These are phyloP conservation scores for Drosophila mayaguana DNA, from an alignment of 2,888 invertebrate species.

Conservation along the genomic window DNA sequence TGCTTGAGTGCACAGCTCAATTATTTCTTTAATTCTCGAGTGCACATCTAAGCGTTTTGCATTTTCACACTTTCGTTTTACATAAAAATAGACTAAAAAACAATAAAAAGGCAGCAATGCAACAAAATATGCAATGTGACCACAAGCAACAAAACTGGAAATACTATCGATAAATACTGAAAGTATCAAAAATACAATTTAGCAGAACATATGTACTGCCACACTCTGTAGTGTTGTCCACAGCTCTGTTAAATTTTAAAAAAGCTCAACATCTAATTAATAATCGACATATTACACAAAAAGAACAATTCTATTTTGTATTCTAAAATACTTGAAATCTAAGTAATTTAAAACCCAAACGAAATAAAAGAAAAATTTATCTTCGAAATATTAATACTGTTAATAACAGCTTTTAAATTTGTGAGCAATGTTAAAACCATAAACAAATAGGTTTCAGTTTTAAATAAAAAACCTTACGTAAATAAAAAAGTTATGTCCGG, in stretches of 20 bases:
- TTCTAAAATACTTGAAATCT: background rate
- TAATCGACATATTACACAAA: accelerated
- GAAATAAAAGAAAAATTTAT: background rate
- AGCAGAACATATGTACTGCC: background rate
- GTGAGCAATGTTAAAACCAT: conserved; percentile 12
- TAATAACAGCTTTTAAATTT: conserved; percentile 10
- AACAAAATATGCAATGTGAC: conserved; percentile 48
- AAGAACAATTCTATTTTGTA: background rate
- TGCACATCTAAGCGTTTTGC: conserved; percentile 56
- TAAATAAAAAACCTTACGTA: conserved; percentile 10
- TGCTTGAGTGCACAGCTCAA: conserved; percentile 44
- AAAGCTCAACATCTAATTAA: background rate
- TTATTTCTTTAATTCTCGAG: conserved; percentile 47
- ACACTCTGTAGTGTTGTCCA: background rate
- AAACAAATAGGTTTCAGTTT: conserved; percentile 23
- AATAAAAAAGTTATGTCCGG: conserved; percentile 62
- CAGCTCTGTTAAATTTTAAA: too few species aligned
- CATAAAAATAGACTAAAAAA: conserved; percentile 73
- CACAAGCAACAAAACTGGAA: background rate
- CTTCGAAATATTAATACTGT: background rate
- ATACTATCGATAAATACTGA: conserved; percentile 5
- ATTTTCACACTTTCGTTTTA: conserved; percentile 58
- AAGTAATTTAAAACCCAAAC: too few species aligned
- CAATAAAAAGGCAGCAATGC: conserved; percentile 57
- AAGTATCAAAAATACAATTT: conserved; percentile 2